phyloP scores from a whole-genome alignment of 2,888 invertebrate species.

The Apotomis capreana region DNA sequence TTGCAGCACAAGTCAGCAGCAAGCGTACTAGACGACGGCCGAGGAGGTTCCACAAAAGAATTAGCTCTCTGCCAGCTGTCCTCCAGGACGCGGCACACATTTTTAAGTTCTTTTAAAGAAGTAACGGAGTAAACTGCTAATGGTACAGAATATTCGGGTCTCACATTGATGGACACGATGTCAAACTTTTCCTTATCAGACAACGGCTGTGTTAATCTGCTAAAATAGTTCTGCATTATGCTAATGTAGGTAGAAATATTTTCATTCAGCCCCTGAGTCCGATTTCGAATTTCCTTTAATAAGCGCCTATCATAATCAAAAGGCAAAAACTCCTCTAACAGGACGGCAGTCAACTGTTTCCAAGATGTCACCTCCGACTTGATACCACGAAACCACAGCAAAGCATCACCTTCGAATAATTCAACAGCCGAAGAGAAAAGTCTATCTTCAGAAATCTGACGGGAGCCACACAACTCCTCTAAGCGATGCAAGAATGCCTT shows the following conservation, averaged over 20 bases:
- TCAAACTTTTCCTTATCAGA: no score
- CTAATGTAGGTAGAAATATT: neutral
- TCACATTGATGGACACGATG: no score
- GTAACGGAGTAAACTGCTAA: no score
- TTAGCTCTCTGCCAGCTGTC: no score
- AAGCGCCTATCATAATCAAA: neutral
- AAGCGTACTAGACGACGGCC: no score
- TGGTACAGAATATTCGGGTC: no score
- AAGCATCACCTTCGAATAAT: no score
- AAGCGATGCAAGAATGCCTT: neutral
- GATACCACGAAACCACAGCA: neutral
- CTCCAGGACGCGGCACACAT: no score
- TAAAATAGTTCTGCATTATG: neutral
- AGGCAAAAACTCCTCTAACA: neutral
- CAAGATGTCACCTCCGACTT: neutral
- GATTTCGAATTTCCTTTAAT: neutral
- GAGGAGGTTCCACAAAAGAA: no score
- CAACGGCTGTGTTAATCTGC: neutral
- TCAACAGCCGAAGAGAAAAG: neutral
- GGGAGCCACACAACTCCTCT: neutral
- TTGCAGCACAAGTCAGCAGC: no score
- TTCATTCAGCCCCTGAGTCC: neutral
- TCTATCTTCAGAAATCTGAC: neutral
- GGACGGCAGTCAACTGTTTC: neutral
- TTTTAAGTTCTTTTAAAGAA: no score